Evolutionary conservation across 2,888 invertebrate genomes (phyloP).

Genomic region (Melanophora roralis): DNA sequence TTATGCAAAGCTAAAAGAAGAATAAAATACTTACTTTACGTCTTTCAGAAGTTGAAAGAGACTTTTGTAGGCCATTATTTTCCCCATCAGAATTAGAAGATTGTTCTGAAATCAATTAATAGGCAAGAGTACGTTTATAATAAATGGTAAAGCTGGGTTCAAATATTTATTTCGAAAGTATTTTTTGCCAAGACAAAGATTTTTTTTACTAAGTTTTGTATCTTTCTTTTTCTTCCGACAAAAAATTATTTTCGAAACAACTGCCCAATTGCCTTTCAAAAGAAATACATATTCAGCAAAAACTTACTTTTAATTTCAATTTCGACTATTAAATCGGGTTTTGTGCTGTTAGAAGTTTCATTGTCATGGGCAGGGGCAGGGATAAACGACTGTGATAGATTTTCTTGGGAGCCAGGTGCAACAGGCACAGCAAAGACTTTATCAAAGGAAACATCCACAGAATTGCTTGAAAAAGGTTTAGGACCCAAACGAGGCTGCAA

Average conservation of each 20-base stretch:
- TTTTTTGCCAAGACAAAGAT: too few species aligned
- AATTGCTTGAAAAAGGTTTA: constrained; percentile 89
- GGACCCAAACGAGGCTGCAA: constrained; percentile 89
- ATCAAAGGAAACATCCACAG: constrained; percentile 87
- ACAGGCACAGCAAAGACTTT: constrained; percentile 89
- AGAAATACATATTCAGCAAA: not conserved
- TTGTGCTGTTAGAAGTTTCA: constrained; percentile 58
- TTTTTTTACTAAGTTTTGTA: too few species aligned
- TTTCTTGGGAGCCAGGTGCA: constrained; percentile 80
- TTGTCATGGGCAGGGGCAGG: constrained; percentile 49
- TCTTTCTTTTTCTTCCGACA: too few species aligned
- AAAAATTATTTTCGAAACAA: too few species aligned
- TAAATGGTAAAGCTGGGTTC: not conserved
- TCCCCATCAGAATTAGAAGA: constrained; percentile 71
- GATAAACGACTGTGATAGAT: constrained; percentile 67
- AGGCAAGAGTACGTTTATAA: not conserved
- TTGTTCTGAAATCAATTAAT: constrained; percentile 63
- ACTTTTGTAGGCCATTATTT: constrained; percentile 83
- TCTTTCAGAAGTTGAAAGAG: constrained; percentile 88
- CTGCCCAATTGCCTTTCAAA: too few species aligned
- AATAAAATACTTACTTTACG: constrained; percentile 79
- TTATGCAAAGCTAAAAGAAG: not conserved
- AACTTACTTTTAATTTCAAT: constrained; percentile 79
- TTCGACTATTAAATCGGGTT: constrained; percentile 76
- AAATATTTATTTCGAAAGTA: too few species aligned